phyloP scores from a whole-genome alignment of 2,797 vertebrate species.

The Agapornis canus region DNA sequence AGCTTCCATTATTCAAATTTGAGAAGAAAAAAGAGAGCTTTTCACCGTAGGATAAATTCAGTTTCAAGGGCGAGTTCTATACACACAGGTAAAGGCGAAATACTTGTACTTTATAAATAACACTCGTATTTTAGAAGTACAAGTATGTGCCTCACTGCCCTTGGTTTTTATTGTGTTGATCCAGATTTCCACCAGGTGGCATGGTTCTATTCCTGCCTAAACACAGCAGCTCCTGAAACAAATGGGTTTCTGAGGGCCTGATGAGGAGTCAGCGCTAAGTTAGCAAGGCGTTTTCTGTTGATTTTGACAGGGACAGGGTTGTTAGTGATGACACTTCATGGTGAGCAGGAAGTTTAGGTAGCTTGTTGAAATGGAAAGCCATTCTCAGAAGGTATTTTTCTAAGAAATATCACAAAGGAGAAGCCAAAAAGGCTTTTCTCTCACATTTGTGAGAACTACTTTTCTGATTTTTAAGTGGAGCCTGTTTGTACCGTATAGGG shows the following conservation, averaged over 20 bases:
- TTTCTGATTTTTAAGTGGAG: background rate
- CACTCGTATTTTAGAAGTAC: background rate
- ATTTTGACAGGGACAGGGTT: background rate
- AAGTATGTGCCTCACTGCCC: background rate
- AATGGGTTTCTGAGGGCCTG: background rate
- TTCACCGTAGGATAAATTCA: background rate
- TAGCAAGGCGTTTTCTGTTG: background rate
- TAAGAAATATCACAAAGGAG: background rate
- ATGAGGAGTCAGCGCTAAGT: background rate
- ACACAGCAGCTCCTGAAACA: background rate
- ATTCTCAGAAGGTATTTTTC: background rate
- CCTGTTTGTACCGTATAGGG: background rate
- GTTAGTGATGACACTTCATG: background rate
- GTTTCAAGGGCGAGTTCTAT: background rate
- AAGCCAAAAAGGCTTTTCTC: background rate
- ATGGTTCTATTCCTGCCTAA: background rate
- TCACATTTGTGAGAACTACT: background rate
- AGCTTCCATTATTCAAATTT: background rate
- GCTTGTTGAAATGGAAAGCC: background rate
- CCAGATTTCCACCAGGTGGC: constrained; percentile 27
- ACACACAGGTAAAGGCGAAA: background rate
- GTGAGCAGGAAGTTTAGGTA: background rate
- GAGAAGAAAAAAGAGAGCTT: background rate
- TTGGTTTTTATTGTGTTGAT: constrained; percentile 3
- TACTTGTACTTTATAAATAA: background rate